These are phyloP conservation scores for Drosophila malerkotliana DNA, from an alignment of 1,140 invertebrate genomes.

Conservation along the genomic window DNA sequence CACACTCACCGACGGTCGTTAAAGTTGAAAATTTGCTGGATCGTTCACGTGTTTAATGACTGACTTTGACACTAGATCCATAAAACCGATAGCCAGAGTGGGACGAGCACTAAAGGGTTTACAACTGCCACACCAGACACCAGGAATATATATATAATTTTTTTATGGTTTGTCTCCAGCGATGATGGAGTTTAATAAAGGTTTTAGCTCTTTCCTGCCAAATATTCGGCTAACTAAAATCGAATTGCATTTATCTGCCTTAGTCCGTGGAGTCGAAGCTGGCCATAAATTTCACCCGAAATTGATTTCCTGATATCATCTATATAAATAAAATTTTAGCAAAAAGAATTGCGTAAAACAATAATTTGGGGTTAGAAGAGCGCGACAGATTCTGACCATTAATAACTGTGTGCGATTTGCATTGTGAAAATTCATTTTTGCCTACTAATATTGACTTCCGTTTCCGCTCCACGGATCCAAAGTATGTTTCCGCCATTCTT, in stretches of 20 bases:
- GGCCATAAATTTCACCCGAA: slow-evolving; percentile 62
- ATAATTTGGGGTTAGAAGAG: slow-evolving; percentile 24
- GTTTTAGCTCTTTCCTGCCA: slow-evolving; percentile 3
- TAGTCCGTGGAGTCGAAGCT: slow-evolving; percentile 21
- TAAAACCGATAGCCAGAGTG: slow-evolving; percentile 16
- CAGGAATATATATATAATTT: background rate
- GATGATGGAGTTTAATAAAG: background rate
- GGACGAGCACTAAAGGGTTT: background rate
- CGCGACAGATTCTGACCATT: slow-evolving; percentile 65
- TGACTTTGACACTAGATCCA: slow-evolving; percentile 23
- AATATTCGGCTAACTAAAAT: slow-evolving; percentile 28
- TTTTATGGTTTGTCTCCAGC: background rate
- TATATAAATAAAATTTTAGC: slow-evolving; percentile 53
- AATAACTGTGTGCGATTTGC: slow-evolving; percentile 63
- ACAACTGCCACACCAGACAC: background rate
- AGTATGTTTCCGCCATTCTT: slow-evolving; percentile 64
- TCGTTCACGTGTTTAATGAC: slow-evolving; percentile 34
- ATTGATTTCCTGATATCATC: slow-evolving; percentile 72
- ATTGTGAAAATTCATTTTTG: slow-evolving; percentile 65
- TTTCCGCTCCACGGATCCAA: slow-evolving; percentile 61
- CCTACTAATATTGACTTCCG: slow-evolving; percentile 80
- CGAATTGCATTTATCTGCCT: slow-evolving; percentile 40
- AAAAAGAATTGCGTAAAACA: slow-evolving; percentile 16
- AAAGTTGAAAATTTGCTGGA: slow-evolving; percentile 22
- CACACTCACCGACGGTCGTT: slow-evolving; percentile 32